These are phyloP conservation scores for Arion vulgaris DNA, from an alignment of 1,140 invertebrate species.

Conservation along the genomic window DNA sequence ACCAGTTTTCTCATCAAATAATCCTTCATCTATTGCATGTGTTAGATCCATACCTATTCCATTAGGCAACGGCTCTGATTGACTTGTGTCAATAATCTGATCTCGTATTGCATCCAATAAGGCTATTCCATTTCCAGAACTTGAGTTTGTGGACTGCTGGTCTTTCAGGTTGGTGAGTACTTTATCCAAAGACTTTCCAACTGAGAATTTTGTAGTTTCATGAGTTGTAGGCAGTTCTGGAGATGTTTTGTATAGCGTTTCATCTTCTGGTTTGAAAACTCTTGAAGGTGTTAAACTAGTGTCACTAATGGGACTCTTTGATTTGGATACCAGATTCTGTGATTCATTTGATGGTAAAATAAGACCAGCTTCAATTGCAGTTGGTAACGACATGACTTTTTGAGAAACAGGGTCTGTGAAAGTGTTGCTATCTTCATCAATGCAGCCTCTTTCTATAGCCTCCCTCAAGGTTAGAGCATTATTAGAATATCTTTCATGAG, in stretches of 20 bases:
- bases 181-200: constrained; percentile 68
- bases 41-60: constrained; percentile 78
- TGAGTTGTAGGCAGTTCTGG: constrained; percentile 37
- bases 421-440: constrained; percentile 83
- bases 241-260: constrained; percentile 36
- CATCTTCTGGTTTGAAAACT: constrained; percentile 23
- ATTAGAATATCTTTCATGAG: background rate
- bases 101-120: constrained; percentile 87
- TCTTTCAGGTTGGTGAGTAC: constrained; percentile 84
- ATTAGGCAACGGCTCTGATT: constrained; percentile 64
- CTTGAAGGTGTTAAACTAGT: background rate
- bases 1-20: constrained; percentile 85
- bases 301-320: background rate
- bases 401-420: constrained; percentile 86
- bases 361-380: constrained; percentile 80
- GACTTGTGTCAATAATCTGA: constrained; percentile 81
- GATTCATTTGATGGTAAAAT: constrained; percentile 73
- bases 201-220: constrained; percentile 52
- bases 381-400: constrained; percentile 84
- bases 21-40: constrained; percentile 83
- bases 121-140: constrained; percentile 83
- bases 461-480: constrained; percentile 49
- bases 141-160: constrained; percentile 82
- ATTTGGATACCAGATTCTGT: constrained; percentile 65
- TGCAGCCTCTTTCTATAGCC: constrained; percentile 78